Conservation (phyloP, 2,888 invertebrate genomes). For the Horisme vitalbata region DNA sequence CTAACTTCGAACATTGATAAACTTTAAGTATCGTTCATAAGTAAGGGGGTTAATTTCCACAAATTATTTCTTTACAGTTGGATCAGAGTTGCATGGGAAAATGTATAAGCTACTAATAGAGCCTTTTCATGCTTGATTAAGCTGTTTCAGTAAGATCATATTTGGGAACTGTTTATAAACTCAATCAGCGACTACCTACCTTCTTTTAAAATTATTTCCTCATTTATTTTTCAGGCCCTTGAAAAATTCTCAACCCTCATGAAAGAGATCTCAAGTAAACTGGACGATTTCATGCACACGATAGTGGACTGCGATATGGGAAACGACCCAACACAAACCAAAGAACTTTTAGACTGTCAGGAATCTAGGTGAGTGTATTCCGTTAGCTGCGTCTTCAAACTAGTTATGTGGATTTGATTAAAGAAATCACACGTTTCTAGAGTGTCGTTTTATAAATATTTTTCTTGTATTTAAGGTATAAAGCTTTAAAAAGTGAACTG, state of each 20-base stretch:
- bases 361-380: slow-evolving; percentile 81
- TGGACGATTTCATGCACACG: slow-evolving; percentile 93
- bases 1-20: too few relatives aligned
- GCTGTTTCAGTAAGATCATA: too few relatives aligned
- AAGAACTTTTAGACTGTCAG: slow-evolving; percentile 92
- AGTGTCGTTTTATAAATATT: slow-evolving; percentile 11
- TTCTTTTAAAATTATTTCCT: not conserved
- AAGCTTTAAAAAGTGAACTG: slow-evolving; percentile 91
- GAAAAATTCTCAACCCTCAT: slow-evolving; percentile 97
- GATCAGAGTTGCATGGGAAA: too few relatives aligned
- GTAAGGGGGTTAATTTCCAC: too few relatives aligned
- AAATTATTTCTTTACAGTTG: too few relatives aligned
- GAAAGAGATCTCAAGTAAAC: slow-evolving; percentile 92
- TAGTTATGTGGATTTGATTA: slow-evolving; percentile 15
- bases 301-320: slow-evolving; percentile 97
- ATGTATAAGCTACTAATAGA: too few relatives aligned
- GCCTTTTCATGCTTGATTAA: too few relatives aligned
- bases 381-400: slow-evolving; percentile 14
- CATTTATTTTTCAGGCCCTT: slow-evolving; percentile 87
- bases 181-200: too few relatives aligned
- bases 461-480: slow-evolving; percentile 76
- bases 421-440: slow-evolving; percentile 14
- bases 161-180: too few relatives aligned
- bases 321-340: slow-evolving; percentile 95
- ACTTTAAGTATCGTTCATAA: too few relatives aligned